A percentile compares a stretch with the other conserved stretches of the same genome.
phyloP scores from a whole-genome alignment of 2,797 vertebrate genomes.

The Ctenosaura bakeri region DNA sequence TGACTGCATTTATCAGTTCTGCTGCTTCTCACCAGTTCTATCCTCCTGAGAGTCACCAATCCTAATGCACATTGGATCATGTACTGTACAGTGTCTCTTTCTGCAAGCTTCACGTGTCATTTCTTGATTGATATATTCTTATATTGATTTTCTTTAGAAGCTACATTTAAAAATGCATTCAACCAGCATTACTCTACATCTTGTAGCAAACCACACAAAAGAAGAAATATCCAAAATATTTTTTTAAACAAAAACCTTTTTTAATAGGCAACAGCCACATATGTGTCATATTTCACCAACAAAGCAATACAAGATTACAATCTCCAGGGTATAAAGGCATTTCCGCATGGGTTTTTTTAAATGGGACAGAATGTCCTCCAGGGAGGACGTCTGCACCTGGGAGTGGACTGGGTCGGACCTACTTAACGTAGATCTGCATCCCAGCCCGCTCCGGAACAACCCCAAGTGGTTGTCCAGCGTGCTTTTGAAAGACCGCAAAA shows the following conservation, averaged over 20 bases:
- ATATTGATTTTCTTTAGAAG: slow-evolving; percentile 41
- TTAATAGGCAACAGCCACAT: background rate
- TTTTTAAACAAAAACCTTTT: slow-evolving; percentile 27
- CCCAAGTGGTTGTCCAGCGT: too few species aligned
- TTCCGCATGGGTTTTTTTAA: too few species aligned
- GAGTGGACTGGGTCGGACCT: too few species aligned
- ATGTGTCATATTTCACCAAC: background rate
- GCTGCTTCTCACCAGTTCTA: background rate
- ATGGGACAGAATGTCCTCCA: too few species aligned
- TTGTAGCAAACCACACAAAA: background rate
- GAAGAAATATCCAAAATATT: slow-evolving; percentile 23
- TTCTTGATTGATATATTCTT: background rate
- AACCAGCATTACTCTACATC: slow-evolving; percentile 18
- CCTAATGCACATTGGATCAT: background rate
- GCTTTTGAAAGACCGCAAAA: too few species aligned
- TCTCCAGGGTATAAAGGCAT: slow-evolving; percentile 42
- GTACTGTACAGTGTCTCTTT: background rate
- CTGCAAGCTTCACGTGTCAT: background rate
- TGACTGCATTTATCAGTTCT: background rate
- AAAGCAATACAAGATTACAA: slow-evolving; percentile 39
- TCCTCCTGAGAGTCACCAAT: background rate
- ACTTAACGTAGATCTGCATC: too few species aligned
- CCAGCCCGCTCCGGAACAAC: too few species aligned
- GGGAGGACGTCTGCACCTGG: too few species aligned
- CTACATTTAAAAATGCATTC: background rate